Conservation (phyloP, 1,140 invertebrate species). For the Condylostylus longicornis region DNA sequence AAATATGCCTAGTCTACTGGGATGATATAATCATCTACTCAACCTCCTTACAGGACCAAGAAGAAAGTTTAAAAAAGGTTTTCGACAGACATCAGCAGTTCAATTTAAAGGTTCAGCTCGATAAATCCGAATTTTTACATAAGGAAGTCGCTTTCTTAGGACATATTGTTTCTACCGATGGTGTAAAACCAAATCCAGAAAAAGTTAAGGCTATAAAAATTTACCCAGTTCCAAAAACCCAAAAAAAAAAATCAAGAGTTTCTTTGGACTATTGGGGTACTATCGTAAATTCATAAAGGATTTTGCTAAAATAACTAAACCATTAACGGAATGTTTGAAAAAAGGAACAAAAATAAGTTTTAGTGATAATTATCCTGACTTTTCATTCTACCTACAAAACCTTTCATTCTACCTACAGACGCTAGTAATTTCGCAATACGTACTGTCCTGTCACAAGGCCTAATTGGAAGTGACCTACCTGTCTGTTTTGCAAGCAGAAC, state of each 20-base stretch:
- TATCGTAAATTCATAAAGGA: slow-evolving; percentile 10
- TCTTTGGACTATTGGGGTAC: slow-evolving; percentile 9
- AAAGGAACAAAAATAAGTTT: slow-evolving; percentile 15
- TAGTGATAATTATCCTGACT: slow-evolving; percentile 8
- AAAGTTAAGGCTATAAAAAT: slow-evolving; percentile 10
- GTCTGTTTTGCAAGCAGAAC: slow-evolving; percentile 10
- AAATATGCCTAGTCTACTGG: slow-evolving; percentile 2
- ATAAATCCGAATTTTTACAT: slow-evolving; percentile 17
- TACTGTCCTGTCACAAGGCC: slow-evolving; percentile 19
- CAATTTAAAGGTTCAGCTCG: slow-evolving; percentile 11
- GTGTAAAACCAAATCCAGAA: slow-evolving; percentile 12
- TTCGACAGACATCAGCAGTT: slow-evolving; percentile 19
- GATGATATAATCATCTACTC: slow-evolving; percentile 7
- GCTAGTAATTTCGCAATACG: slow-evolving; percentile 14
- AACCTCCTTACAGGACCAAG: slow-evolving; percentile 18
- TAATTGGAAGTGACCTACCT: slow-evolving; percentile 6
- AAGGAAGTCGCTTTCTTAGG: slow-evolving; percentile 21
- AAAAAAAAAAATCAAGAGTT: slow-evolving; percentile 11
- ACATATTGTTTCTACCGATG: slow-evolving; percentile 14
- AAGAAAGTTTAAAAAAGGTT: slow-evolving; percentile 17
- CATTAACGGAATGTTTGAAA: no score
- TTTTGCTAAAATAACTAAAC: slow-evolving; percentile 8
- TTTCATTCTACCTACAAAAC: no score
- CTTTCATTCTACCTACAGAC: slow-evolving; percentile 10
- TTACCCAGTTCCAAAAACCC: slow-evolving; percentile 10